Base-by-base conservation (phyloP, 2,888 invertebrate species). In the Drosophila fungiperda region DNA sequence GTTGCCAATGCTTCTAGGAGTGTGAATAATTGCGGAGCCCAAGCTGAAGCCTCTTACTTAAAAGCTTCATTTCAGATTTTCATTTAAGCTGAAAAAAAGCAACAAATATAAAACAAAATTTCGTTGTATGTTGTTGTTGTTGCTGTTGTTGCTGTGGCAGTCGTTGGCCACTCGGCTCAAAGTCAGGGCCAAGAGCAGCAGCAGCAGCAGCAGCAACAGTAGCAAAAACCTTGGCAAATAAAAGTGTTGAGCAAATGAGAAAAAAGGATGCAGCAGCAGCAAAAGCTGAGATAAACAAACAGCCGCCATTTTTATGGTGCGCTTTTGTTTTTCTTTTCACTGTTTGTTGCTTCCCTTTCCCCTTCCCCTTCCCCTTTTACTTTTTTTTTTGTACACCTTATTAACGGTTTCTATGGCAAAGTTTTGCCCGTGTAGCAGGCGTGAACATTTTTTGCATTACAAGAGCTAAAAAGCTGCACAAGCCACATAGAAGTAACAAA, bases 141-240 rank as follows among this genome's bases (percentile, higher is more conserved):
- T 23, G 20, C 5, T 35, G 36, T 3, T 36, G 36, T 23, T 68
- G 49, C 29, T 58, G 40, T 60, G 68, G 68, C 55, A 75, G 70
- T 63, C 63, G 70, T 71, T 61, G 68, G 83, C 82, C 62, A 78
- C 76, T 86, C 71, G 68, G 70, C 59, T 71, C 73, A 83, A 81
- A 85, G 83, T 89, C 89, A 89, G 77, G 85, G 89, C 85, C 90
- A 90, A 89, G 79, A 83, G 79, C 85, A 83, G 69, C 64, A 75
- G 57, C 85, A 83, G 69, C 64, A 75, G 57, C 65, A 63, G 15
- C 60, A 52, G n/a, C 49, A 67, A 48, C 40, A 57, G 53, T 12
- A 50, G 23, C 59, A 61, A 72, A 70, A 50, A 59, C 53, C 68
- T 69, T 63, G 36, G 65, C 67, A 66, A 83, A 73, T 67, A 81